These are phyloP conservation scores for Papilio dardanus DNA, from an alignment of 1,140 invertebrate genomes.

Conservation along the genomic window DNA sequence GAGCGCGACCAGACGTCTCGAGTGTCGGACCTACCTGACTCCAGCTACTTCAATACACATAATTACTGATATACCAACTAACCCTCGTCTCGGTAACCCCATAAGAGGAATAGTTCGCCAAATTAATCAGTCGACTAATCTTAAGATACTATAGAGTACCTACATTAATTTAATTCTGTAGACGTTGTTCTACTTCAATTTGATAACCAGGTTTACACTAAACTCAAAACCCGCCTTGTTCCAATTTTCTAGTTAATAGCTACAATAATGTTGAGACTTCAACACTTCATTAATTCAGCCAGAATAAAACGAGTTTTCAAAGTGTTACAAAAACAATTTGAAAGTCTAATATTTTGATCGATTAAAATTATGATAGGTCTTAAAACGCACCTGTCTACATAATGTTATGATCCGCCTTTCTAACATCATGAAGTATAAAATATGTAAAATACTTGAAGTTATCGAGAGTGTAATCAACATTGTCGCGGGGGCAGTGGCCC, in stretches of 20 bases:
- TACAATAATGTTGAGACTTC: background rate
- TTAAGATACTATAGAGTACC: background rate
- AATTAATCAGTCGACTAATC: background rate
- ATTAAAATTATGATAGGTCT: background rate
- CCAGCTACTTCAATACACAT: slow-evolving; percentile 55
- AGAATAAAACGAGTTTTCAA: background rate
- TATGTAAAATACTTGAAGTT: slow-evolving; percentile 9
- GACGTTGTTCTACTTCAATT: background rate
- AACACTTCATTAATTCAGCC: background rate
- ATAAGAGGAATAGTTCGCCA: slow-evolving; percentile 33
- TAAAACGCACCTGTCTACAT: background rate
- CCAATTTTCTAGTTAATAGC: background rate
- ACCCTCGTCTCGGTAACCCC: slow-evolving; percentile 40
- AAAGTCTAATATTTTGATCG: background rate
- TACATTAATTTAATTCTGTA: background rate
- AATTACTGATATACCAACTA: slow-evolving; percentile 58
- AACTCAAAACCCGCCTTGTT: background rate
- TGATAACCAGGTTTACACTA: background rate
- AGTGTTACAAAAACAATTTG: background rate
- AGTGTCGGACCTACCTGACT: slow-evolving; percentile 64
- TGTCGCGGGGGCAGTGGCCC: slow-evolving; percentile 15
- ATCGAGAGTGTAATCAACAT: slow-evolving; percentile 12
- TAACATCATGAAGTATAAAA: background rate
- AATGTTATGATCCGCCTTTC: background rate
- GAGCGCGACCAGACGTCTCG: slow-evolving; percentile 69